These are phyloP conservation scores for Parazoanthus atlanticus DNA, from an alignment of 92 coral and sea anemone genomes.

Conservation along the genomic window DNA sequence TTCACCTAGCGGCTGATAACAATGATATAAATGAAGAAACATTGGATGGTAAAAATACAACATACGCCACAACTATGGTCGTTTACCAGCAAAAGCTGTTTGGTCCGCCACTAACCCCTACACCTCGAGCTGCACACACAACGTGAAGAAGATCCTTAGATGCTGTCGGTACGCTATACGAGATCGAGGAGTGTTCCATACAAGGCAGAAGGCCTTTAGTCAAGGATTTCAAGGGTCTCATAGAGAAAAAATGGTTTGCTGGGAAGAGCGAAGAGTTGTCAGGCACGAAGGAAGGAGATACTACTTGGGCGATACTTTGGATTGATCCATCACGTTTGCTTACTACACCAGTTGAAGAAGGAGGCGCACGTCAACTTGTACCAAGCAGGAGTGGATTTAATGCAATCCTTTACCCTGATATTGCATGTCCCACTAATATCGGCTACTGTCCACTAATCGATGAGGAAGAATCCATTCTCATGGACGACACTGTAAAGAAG, in stretches of 20 bases:
- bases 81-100: no score
- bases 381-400: slow-evolving; percentile 71
- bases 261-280: slow-evolving; percentile 39
- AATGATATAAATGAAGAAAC: slow-evolving; percentile 57
- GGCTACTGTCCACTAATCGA: slow-evolving; percentile 75
- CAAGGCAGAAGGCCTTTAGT: slow-evolving; percentile 56
- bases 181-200: slow-evolving; percentile 56
- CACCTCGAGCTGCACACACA: background rate
- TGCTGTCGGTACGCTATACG: background rate
- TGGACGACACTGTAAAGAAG: slow-evolving; percentile 28
- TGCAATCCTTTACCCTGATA: slow-evolving; percentile 50
- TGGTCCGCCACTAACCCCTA: no score
- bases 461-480: slow-evolving; percentile 30
- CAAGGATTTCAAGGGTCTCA: slow-evolving; percentile 30
- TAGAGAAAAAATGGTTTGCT: slow-evolving; percentile 46
- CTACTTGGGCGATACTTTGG: slow-evolving; percentile 49
- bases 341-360: slow-evolving; percentile 4
- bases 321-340: slow-evolving; percentile 36
- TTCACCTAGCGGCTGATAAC: slow-evolving; percentile 58
- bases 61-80: no score
- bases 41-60: no score
- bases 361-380: slow-evolving; percentile 40
- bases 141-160: slow-evolving; percentile 10
- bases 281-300: slow-evolving; percentile 35
- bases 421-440: slow-evolving; percentile 41